Conservation (phyloP, 2,888 invertebrate genomes). For the Mythimna lalbum region DNA sequence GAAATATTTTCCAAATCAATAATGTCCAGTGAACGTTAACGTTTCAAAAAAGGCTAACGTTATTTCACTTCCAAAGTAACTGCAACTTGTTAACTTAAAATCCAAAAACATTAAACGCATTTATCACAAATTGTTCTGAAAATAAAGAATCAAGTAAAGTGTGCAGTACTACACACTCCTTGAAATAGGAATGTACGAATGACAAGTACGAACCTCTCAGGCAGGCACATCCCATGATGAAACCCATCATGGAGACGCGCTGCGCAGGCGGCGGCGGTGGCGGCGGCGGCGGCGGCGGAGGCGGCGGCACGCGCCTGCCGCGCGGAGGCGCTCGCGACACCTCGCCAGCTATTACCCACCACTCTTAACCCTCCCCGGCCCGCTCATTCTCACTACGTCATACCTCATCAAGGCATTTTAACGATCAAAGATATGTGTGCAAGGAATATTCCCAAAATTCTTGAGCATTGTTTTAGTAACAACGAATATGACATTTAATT, state of each 20-base stretch:
- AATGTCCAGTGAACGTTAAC: background rate
- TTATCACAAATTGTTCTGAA: background rate
- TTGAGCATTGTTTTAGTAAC: slow-evolving; percentile 42
- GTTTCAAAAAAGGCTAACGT: background rate
- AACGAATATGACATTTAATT: slow-evolving; percentile 34
- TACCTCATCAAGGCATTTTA: slow-evolving; percentile 62
- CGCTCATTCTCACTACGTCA: slow-evolving; percentile 67
- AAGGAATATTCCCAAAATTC: slow-evolving; percentile 18
- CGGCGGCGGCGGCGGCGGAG: slow-evolving; percentile 80
- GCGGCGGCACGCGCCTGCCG: slow-evolving; percentile 88
- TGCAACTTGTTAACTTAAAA: background rate
- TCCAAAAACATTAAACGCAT: background rate
- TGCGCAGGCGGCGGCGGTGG: slow-evolving; percentile 78
- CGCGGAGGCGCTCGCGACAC: slow-evolving; percentile 83
- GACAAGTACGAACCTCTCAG: slow-evolving; percentile 93
- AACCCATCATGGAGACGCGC: slow-evolving; percentile 95
- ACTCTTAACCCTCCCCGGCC: slow-evolving; percentile 77
- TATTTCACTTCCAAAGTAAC: background rate
- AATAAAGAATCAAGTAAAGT: background rate
- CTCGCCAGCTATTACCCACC: slow-evolving; percentile 79
- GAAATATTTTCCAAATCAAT: background rate
- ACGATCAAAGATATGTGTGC: slow-evolving; percentile 31
- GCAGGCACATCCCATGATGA: slow-evolving; percentile 98
- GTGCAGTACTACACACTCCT: background rate
- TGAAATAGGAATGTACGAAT: background rate